A percentile compares a stretch with the other conserved stretches of the same genome.
phyloP scores from a whole-genome alignment of 2,888 invertebrate genomes.

The Platycnemis pennipes region DNA sequence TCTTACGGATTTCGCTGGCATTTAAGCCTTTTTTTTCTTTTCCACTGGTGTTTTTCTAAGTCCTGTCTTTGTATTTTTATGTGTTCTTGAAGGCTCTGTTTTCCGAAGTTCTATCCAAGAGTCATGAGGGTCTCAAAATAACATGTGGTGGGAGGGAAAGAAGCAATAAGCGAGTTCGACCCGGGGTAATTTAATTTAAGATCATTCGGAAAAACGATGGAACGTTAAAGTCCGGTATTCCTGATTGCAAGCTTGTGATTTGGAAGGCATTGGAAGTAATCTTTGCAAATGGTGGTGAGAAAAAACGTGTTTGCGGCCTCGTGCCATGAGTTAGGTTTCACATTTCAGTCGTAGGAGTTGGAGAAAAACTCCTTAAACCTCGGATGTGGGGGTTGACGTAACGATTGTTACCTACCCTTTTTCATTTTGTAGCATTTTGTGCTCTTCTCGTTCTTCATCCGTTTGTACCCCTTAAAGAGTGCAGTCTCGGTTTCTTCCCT shows the following conservation, averaged over 20 bases:
- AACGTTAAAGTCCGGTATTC: neutral
- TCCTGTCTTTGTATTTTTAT: neutral
- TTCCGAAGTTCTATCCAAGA: neutral
- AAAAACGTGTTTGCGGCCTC: too few species aligned
- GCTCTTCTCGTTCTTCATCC: too few species aligned
- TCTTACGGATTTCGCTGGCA: too few species aligned
- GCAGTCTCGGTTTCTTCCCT: too few species aligned
- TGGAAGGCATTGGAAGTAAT: neutral
- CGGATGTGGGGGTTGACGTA: too few species aligned
- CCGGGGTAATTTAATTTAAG: neutral
- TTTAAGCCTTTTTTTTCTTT: neutral
- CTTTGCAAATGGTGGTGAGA: too few species aligned
- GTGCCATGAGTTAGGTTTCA: too few species aligned
- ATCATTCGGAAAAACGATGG: neutral
- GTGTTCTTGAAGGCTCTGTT: neutral
- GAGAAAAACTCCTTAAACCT: too few species aligned
- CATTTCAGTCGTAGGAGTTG: too few species aligned
- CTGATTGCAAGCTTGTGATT: neutral
- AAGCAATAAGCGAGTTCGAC: neutral
- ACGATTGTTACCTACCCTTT: too few species aligned
- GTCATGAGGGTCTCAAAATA: neutral
- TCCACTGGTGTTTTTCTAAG: neutral
- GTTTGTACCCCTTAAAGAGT: too few species aligned
- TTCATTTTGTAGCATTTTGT: too few species aligned
- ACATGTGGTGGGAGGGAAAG: neutral